phyloP scores from a whole-genome alignment of 2,113 vertebrate species.

The Columba janthina region DNA sequence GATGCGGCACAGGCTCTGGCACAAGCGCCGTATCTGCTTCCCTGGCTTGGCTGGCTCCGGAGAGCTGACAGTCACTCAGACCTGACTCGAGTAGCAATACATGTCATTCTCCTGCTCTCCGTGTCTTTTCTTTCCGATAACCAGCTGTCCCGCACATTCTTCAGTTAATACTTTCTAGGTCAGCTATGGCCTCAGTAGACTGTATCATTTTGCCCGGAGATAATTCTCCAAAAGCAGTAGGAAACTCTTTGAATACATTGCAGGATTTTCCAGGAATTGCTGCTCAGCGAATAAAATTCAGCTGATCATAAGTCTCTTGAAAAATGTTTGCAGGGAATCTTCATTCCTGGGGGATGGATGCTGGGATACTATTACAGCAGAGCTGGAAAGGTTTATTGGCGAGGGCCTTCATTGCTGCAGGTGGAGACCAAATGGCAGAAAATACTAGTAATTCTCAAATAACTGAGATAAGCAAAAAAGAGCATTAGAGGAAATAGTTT shows the following conservation, averaged over 20 bases:
- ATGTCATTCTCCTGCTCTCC: background rate
- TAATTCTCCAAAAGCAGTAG: slow-evolving; percentile 51
- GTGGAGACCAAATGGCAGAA: background rate
- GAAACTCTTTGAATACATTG: slow-evolving; percentile 23
- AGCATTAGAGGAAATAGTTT: background rate
- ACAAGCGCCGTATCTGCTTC: background rate
- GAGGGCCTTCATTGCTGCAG: background rate
- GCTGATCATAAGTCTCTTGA: background rate
- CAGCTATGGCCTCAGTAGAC: slow-evolving; percentile 33
- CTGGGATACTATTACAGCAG: background rate
- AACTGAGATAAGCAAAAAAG: background rate
- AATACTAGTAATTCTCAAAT: background rate
- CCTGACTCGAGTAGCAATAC: background rate
- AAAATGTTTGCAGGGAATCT: slow-evolving; percentile 14
- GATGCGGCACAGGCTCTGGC: background rate
- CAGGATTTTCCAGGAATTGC: slow-evolving; percentile 63
- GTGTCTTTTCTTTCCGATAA: slow-evolving; percentile 2
- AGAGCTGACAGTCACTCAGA: slow-evolving; percentile 21
- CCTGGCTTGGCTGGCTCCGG: background rate
- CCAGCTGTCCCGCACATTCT: slow-evolving; percentile 62
- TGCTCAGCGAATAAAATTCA: slow-evolving; percentile 53
- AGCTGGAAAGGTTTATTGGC: background rate
- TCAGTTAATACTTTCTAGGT: slow-evolving; percentile 66
- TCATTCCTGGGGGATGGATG: background rate
- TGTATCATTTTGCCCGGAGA: slow-evolving; percentile 33